These are phyloP conservation scores for Hiodon tergisus DNA, from an alignment of 2,113 vertebrate genomes.

Conservation along the genomic window DNA sequence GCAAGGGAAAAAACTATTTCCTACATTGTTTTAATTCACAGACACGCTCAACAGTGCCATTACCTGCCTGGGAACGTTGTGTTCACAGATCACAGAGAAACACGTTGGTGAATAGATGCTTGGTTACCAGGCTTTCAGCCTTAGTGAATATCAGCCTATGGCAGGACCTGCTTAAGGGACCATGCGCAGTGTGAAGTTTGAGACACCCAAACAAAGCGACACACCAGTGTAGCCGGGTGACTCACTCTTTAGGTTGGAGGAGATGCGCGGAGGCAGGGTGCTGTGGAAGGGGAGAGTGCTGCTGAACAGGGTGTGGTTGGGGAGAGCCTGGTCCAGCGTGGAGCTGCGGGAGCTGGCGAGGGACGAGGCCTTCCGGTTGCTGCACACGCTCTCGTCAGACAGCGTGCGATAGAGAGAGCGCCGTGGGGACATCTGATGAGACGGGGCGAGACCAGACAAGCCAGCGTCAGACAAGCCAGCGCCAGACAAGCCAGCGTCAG, in stretches of 20 bases:
- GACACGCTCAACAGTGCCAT: too few relatives aligned
- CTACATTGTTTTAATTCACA: too few relatives aligned
- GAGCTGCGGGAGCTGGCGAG: slow-evolving; percentile 73
- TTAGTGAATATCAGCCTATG: too few relatives aligned
- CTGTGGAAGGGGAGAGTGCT: slow-evolving; percentile 71
- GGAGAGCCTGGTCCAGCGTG: slow-evolving; percentile 70
- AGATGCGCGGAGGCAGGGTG: slow-evolving; percentile 63
- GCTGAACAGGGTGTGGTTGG: slow-evolving; percentile 77
- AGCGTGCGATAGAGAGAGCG: slow-evolving; percentile 70
- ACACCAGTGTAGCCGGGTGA: slow-evolving; percentile 8
- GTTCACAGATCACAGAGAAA: too few relatives aligned
- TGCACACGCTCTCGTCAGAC: slow-evolving; percentile 77
- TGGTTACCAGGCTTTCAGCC: too few relatives aligned
- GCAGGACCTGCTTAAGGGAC: neutral
- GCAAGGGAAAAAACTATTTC: too few relatives aligned
- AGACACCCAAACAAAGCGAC: too few relatives aligned
- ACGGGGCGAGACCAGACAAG: neutral
- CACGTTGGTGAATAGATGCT: neutral
- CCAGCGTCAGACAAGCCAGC: neutral
- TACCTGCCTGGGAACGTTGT: too few relatives aligned
- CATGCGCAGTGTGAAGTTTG: neutral
- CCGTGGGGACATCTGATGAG: slow-evolving; percentile 53
- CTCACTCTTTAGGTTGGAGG: slow-evolving; percentile 70
- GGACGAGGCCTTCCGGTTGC: slow-evolving; percentile 67
- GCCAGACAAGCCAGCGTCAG: too few relatives aligned